A percentile compares a stretch with the other conserved stretches of the same genome.
These are phyloP conservation scores for Fistularia commersonii DNA, from an alignment of 2,797 vertebrate species.

Conservation along the genomic window DNA sequence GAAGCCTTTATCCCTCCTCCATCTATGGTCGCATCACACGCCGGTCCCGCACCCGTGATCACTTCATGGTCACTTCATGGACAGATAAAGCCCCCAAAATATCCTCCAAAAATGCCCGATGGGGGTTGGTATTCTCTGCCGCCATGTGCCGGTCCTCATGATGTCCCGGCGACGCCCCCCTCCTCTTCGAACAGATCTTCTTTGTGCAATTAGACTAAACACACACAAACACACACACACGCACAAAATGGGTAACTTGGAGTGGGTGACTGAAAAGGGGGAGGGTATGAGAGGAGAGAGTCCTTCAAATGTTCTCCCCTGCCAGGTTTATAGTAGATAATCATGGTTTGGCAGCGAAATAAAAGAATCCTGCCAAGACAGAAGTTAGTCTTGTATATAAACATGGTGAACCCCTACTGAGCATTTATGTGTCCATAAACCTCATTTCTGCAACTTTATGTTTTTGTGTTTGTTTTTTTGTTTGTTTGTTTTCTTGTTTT, in stretches of 20 bases:
- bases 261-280: not conserved
- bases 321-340: conserved; percentile 10
- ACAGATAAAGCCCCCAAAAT: too few relatives aligned
- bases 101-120: conserved; percentile 5
- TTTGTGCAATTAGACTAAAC: conserved; percentile 44
- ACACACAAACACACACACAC: conserved; percentile 19
- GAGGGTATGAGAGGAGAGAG: conserved; percentile 1
- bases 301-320: not conserved
- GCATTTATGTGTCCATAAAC: too few relatives aligned
- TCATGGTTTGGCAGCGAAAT: conserved; percentile 15
- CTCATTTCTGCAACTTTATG: too few relatives aligned
- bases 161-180: conserved; percentile 22
- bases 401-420: too few relatives aligned
- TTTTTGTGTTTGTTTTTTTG: too few relatives aligned
- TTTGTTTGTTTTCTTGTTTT: too few relatives aligned
- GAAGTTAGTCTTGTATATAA: not conserved
- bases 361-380: not conserved
- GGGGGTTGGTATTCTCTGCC: conserved; percentile 25
- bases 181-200: conserved; percentile 24
- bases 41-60: too few relatives aligned
- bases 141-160: conserved; percentile 50
- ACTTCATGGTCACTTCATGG: too few relatives aligned
- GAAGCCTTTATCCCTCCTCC: too few relatives aligned
- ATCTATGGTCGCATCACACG: too few relatives aligned
- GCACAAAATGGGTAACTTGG: too few relatives aligned